Evolutionary conservation across 2,888 invertebrate genomes (phyloP).

Genomic region (Cataglyphis livida): DNA sequence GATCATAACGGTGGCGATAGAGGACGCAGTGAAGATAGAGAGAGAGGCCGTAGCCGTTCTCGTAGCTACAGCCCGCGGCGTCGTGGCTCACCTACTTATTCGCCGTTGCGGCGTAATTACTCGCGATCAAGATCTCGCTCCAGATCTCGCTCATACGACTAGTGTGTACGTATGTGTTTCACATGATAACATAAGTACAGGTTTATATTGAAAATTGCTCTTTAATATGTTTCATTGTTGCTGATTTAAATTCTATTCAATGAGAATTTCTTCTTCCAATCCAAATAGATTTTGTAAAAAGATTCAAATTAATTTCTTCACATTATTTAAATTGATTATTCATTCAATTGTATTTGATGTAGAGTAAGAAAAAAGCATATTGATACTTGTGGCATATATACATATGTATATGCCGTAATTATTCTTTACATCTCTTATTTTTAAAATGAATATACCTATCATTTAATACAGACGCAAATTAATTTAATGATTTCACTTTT

Average conservation of each 20-base stretch:
- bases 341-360: conserved; percentile 65
- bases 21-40: conserved; percentile 89
- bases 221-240: conserved; percentile 78
- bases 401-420: conserved; percentile 43
- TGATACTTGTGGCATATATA: conserved; percentile 16
- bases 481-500: conserved; percentile 33
- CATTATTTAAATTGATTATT: conserved; percentile 47
- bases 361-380: conserved; percentile 71
- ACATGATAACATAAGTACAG: conserved; percentile 81
- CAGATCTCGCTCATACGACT: conserved; percentile 85
- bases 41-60: conserved; percentile 88
- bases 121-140: conserved; percentile 92
- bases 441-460: conserved; percentile 30
- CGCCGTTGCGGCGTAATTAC: conserved; percentile 95
- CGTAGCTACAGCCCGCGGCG: conserved; percentile 93
- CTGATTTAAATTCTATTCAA: conserved; percentile 74
- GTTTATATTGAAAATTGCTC: conserved; percentile 75
- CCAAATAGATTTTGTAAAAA: conserved; percentile 70
- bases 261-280: conserved; percentile 72
- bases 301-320: conserved; percentile 60
- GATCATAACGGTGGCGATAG: conserved; percentile 92
- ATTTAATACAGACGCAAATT: conserved; percentile 26
- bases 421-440: conserved; percentile 41
- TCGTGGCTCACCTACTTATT: conserved; percentile 97
- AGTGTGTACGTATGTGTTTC: conserved; percentile 85